phyloP scores from a whole-genome alignment of 2,113 vertebrate species.

The Opisthocomus hoazin region DNA sequence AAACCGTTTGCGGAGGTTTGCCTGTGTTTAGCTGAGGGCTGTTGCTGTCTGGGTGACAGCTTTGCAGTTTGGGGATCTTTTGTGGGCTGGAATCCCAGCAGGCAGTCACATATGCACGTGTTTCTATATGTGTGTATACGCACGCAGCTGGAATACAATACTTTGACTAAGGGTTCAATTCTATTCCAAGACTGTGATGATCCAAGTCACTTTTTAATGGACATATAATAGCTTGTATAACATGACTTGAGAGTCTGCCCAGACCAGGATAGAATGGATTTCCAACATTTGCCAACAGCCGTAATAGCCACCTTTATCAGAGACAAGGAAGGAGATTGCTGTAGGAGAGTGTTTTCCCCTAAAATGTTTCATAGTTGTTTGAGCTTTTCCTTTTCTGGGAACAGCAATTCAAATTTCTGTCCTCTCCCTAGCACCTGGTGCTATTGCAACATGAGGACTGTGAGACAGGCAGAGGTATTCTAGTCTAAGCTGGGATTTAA shows the following conservation, averaged over 20 bases:
- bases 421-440: not conserved
- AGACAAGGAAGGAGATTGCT: not conserved
- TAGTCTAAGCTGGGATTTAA: not conserved
- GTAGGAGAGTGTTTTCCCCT: not conserved
- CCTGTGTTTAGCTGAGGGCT: not conserved
- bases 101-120: not conserved
- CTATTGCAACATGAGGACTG: not conserved
- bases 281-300: not conserved
- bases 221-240: not conserved
- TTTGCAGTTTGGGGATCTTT: not conserved
- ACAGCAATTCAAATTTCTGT: not conserved
- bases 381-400: not conserved
- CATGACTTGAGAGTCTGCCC: not conserved
- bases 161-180: not conserved
- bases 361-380: not conserved
- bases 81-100: not conserved
- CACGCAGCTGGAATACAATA: not conserved
- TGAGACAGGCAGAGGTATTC: not conserved
- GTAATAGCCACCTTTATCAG: not conserved
- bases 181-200: not conserved
- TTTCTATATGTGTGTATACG: not conserved
- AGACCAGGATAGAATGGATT: not conserved
- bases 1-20: not conserved
- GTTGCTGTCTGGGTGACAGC: not conserved
- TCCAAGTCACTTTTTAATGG: not conserved